Evolutionary conservation across 2,797 vertebrate species (phyloP).

Genomic region (Sebastes diploproa): DNA sequence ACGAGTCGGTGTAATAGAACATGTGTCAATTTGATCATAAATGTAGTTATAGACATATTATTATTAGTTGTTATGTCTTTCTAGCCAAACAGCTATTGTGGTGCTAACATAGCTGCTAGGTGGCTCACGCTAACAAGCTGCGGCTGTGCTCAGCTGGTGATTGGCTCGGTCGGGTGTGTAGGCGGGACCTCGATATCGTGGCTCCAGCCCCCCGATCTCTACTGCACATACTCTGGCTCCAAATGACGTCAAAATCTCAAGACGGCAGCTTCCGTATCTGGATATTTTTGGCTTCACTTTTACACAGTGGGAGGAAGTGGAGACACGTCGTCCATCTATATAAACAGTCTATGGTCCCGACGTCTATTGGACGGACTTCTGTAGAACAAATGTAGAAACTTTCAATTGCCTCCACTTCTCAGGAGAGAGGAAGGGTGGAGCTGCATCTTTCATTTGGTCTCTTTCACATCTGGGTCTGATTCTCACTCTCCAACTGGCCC

Average conservation of each 20-base stretch:
- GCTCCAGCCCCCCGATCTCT: too few relatives aligned
- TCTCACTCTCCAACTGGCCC: conserved; percentile 53
- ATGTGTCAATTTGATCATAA: too few relatives aligned
- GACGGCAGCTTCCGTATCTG: too few relatives aligned
- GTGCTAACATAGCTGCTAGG: too few relatives aligned
- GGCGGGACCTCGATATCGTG: neutral
- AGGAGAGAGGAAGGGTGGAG: conserved; percentile 53
- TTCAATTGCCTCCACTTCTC: conserved; percentile 43
- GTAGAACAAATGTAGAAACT: neutral
- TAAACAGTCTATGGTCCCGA: neutral
- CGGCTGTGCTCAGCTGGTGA: neutral
- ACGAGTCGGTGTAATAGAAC: too few relatives aligned
- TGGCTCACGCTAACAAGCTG: too few relatives aligned
- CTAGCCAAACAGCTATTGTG: neutral
- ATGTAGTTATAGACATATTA: too few relatives aligned
- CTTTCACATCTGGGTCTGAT: conserved; percentile 75
- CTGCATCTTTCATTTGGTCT: conserved; percentile 54
- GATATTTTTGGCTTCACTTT: neutral
- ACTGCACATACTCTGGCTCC: neutral
- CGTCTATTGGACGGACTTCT: neutral
- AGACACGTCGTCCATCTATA: neutral
- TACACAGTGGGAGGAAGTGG: too few relatives aligned
- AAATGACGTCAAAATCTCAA: neutral
- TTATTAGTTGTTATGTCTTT: neutral
- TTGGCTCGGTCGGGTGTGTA: neutral